A percentile compares a stretch with the other conserved stretches of the same genome.
phyloP scores from a whole-genome alignment of 1,140 invertebrate genomes.

The Teleogryllus occipitalis region DNA sequence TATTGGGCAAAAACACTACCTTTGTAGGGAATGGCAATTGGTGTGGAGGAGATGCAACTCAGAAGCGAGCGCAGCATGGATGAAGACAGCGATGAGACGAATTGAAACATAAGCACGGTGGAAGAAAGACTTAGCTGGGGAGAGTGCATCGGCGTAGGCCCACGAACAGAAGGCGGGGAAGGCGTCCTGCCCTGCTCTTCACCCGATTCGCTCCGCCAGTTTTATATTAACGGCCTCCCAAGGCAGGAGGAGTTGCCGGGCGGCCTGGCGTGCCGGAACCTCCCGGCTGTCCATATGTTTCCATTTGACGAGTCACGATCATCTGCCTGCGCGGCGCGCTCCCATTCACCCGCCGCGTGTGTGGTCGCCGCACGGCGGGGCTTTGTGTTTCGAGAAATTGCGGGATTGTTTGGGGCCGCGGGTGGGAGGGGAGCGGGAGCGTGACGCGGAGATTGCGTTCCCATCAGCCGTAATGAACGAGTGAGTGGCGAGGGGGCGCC shows the following conservation, averaged over 20 bases:
- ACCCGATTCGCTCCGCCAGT: background rate
- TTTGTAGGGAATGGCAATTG: no score
- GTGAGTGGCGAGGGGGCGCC: background rate
- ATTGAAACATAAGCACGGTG: no score
- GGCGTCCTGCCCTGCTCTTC: background rate
- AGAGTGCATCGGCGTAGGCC: no score
- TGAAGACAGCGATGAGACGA: no score
- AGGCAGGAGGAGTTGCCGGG: background rate
- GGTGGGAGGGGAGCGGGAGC: background rate
- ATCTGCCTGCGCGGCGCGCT: background rate
- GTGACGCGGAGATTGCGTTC: background rate
- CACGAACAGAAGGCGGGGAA: background rate
- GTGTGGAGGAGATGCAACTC: no score
- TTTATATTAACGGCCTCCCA: background rate
- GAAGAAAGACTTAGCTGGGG: no score
- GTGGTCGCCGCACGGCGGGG: background rate
- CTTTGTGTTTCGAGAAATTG: background rate
- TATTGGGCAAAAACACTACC: no score
- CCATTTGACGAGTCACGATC: background rate
- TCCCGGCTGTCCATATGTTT: background rate
- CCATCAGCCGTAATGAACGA: background rate
- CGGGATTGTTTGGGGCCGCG: background rate
- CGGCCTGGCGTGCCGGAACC: background rate
- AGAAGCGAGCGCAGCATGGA: no score
- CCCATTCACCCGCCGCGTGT: background rate